Evolutionary conservation across 1,140 invertebrate genomes (phyloP).

Genomic region (Cydia amplana): DNA sequence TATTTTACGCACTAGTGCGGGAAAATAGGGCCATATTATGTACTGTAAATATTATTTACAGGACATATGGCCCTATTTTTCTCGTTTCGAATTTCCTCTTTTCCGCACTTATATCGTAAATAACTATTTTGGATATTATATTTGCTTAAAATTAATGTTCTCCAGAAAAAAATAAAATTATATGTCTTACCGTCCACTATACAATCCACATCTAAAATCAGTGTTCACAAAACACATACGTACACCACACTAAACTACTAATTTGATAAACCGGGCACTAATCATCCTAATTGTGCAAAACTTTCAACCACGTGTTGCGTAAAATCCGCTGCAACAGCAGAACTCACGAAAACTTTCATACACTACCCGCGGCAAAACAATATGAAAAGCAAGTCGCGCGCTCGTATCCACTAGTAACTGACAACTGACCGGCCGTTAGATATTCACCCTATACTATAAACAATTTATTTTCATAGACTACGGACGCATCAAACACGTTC

Average conservation of each 20-base stretch:
- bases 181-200: not conserved
- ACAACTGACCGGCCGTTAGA: constrained; percentile 66
- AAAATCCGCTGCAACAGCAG: constrained; percentile 35
- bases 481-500: constrained; percentile 57
- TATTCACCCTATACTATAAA: constrained; percentile 63
- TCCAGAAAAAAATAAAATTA: not conserved
- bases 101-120: no score
- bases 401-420: constrained; percentile 64
- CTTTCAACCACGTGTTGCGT: constrained; percentile 59
- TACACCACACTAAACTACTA: constrained; percentile 35
- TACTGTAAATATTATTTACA: no score
- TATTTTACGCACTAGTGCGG: no score
- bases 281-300: constrained; percentile 49
- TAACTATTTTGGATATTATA: not conserved
- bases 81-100: no score
- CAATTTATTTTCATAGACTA: constrained; percentile 72
- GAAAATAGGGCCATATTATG: no score
- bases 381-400: constrained; percentile 48
- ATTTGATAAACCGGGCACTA: constrained; percentile 35
- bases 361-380: constrained; percentile 44
- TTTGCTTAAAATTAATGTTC: no score
- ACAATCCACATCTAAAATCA: constrained; percentile 36
- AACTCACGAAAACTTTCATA: constrained; percentile 33
- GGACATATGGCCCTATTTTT: no score
- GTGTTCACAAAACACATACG: constrained; percentile 45